Evolutionary conservation across 2,113 vertebrate species (phyloP).

Genomic region (Mormoops blainvillei): DNA sequence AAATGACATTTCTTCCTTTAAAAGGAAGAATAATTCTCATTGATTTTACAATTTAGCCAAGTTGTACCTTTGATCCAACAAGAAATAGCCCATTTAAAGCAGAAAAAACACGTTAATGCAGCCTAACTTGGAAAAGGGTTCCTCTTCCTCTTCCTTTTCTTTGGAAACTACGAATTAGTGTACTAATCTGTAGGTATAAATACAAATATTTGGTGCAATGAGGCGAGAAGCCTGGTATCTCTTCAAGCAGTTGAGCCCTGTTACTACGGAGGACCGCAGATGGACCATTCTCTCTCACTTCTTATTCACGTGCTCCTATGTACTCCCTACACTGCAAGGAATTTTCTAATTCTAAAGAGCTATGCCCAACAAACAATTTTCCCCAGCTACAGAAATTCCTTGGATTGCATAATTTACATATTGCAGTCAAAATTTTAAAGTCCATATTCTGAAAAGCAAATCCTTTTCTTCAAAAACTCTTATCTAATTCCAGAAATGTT

Average conservation of each 20-base stretch:
- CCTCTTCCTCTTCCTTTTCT: neutral
- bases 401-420: neutral
- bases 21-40: neutral
- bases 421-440: neutral
- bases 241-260: neutral
- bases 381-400: neutral
- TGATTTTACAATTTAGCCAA: neutral
- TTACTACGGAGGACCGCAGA: neutral
- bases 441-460: neutral
- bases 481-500: slow-evolving; percentile 5
- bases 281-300: neutral
- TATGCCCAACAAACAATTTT: neutral
- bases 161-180: neutral
- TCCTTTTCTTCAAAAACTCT: neutral
- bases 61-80: neutral
- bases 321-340: neutral
- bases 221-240: neutral
- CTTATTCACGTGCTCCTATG: neutral
- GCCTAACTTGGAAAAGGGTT: neutral
- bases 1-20: neutral
- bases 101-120: neutral
- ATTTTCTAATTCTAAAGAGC: neutral
- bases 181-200: neutral
- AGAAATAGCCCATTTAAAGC: neutral
- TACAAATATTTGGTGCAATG: neutral